Conservation (phyloP, 2,113 vertebrate species). For the Dendrocopos noguchii region DNA sequence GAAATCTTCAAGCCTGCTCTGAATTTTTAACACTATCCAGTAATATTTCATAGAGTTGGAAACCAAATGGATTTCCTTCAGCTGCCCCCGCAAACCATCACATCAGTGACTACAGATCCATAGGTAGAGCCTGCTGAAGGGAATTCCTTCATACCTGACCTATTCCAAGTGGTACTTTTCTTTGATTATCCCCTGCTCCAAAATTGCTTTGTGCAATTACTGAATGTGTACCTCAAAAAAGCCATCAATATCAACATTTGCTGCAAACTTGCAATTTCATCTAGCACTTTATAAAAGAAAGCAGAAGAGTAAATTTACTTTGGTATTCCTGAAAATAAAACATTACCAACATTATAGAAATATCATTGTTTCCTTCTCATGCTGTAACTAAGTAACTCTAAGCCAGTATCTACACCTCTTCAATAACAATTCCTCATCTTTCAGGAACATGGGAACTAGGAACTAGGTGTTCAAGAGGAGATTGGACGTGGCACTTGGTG, state of each 20-base stretch:
- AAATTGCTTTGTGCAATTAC: background rate
- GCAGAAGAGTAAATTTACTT: background rate
- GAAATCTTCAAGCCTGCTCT: background rate
- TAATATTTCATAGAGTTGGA: background rate
- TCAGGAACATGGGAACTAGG: background rate
- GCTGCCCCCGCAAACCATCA: background rate
- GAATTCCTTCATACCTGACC: background rate
- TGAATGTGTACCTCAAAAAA: rapidly evolving
- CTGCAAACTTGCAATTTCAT: background rate
- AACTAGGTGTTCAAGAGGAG: no score
- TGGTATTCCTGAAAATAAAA: background rate
- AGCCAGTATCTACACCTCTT: background rate
- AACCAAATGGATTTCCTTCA: background rate
- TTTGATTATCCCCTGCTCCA: background rate
- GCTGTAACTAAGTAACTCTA: background rate
- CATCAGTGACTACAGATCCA: background rate
- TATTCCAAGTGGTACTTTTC: background rate
- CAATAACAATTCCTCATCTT: background rate
- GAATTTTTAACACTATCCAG: background rate
- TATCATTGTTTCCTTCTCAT: background rate
- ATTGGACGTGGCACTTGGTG: no score
- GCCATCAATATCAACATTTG: background rate
- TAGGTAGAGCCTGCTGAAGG: background rate
- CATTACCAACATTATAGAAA: rapidly evolving
- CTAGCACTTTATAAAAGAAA: background rate